These are phyloP conservation scores for Palloptera scutellata DNA, from an alignment of 2,888 invertebrate species.

Conservation along the genomic window DNA sequence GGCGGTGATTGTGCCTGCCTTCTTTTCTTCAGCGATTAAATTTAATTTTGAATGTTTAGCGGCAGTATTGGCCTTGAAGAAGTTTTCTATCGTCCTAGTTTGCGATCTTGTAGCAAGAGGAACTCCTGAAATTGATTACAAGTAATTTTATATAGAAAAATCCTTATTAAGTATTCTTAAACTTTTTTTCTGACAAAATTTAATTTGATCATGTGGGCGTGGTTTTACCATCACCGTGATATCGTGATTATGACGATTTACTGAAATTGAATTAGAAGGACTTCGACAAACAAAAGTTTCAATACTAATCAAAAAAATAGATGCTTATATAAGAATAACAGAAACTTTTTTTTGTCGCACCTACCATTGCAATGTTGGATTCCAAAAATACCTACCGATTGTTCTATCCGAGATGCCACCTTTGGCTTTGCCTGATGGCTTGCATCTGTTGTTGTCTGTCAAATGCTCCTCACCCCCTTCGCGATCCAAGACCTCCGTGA, in stretches of 20 bases:
- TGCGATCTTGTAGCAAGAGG: conserved; percentile 59
- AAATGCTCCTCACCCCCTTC: not conserved
- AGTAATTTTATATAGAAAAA: not conserved
- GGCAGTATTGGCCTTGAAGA: conserved; percentile 55
- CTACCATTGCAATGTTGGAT: too few relatives aligned
- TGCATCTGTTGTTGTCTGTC: not conserved
- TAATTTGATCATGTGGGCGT: too few relatives aligned
- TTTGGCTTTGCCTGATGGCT: conserved; percentile 28
- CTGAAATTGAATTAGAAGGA: too few relatives aligned
- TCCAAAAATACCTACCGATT: conserved; percentile 48
- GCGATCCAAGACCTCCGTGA: conserved; percentile 8
- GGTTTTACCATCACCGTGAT: too few relatives aligned
- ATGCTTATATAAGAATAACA: too few relatives aligned
- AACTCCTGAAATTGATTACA: conserved; percentile 44
- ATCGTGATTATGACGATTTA: too few relatives aligned
- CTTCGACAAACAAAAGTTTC: too few relatives aligned
- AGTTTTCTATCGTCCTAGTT: conserved; percentile 59
- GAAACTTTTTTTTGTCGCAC: too few relatives aligned
- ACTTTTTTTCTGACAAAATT: too few relatives aligned
- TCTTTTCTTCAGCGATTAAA: conserved; percentile 28
- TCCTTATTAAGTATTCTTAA: too few relatives aligned
- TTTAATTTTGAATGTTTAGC: conserved; percentile 39
- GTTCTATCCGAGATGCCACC: conserved; percentile 43
- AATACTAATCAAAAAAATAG: too few relatives aligned
- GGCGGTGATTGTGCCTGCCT: conserved; percentile 25